Conservation (phyloP, 2,888 invertebrate species). For the Netelia virgata region DNA sequence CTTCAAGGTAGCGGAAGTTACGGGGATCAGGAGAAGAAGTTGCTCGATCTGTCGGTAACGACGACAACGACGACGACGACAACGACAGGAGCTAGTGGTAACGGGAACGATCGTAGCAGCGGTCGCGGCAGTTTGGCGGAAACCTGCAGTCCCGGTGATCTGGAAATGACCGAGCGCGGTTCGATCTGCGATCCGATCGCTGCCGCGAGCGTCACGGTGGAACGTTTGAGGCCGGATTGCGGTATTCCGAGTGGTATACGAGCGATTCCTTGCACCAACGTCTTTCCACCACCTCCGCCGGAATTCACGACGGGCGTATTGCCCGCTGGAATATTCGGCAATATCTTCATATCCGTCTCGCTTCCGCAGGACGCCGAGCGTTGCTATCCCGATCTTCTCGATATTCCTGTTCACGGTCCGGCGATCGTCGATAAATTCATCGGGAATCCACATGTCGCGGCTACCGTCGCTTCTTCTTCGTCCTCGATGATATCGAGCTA, state of each 20-base stretch:
- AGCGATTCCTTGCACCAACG: constrained; percentile 83
- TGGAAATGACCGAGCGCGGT: constrained; percentile 79
- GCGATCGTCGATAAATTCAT: constrained; percentile 65
- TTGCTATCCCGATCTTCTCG: constrained; percentile 93
- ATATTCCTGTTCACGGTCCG: constrained; percentile 86
- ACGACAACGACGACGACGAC: constrained; percentile 86
- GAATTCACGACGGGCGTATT: constrained; percentile 84
- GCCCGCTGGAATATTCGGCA: constrained; percentile 88
- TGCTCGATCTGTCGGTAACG: constrained; percentile 92
- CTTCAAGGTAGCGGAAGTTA: constrained; percentile 93
- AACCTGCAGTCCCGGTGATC: constrained; percentile 80
- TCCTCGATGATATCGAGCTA: constrained; percentile 81
- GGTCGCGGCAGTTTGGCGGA: constrained; percentile 78
- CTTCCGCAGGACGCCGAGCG: constrained; percentile 90
- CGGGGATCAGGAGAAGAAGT: constrained; percentile 95
- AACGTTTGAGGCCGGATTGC: constrained; percentile 76
- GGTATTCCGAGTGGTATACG: constrained; percentile 78
- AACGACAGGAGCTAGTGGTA: constrained; percentile 85
- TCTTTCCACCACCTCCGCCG: constrained; percentile 86
- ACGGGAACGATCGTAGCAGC: constrained; percentile 78
- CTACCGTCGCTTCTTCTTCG: constrained; percentile 82
- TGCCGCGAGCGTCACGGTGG: constrained; percentile 86
- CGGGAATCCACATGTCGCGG: constrained; percentile 80
- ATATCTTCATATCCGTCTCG: constrained; percentile 94
- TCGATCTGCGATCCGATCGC: constrained; percentile 79